Base-by-base conservation (phyloP, 92 coral and sea anemone species). In the Zoanthus sociatus region DNA sequence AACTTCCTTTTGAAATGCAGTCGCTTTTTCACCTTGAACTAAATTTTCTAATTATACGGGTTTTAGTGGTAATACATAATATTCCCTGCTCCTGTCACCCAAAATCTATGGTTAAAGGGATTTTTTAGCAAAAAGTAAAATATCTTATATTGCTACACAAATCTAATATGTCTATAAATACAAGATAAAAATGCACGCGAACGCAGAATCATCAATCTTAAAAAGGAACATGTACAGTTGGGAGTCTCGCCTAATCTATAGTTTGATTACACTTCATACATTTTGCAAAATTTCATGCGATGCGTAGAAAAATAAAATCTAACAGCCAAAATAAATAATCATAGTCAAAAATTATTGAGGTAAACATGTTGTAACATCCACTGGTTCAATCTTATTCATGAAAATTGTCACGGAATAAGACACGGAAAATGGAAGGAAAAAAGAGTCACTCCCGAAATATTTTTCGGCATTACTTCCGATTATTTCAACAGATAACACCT, bases 361-460 rank as follows among this genome's bases (percentile, higher is more conserved):
- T 15, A 81, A 81, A 47, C 66, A 66, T 18, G 47, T 56, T 58
- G 31, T 58, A n/a, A 81, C 4, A 21, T 60, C 44, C 9, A 6
- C 75, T 53, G 82, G 32, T 21, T 21, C 17, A 26, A 66, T 66
- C 74, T 61, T 17, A 69, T 58, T 58, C 20, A 5, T 12, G 6
- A 58, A 58, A 58, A 58, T 14, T 58, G 75, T 81, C 85, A 81
- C 75, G 56, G 12, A 26, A 20, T 13, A 14, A 46, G 44, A 81
- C 44, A 76, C 13, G 26, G 26, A 26, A 26, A 26, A 26, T 26
- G 26, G 26, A 26, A 26, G 26, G 26, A 26, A 26, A 0, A 56
- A 18, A 47, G 50, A 44, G 14, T 13, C 71, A 30, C 9, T 78
- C 60, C 66, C 18, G 0, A 5, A 17, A 21, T 17, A 81, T 42